Percentiles rank a stretch among this genome's conserved stretches.
phyloP scores from a whole-genome alignment of 1,140 invertebrate species.

The Archegozetes longisetosus region DNA sequence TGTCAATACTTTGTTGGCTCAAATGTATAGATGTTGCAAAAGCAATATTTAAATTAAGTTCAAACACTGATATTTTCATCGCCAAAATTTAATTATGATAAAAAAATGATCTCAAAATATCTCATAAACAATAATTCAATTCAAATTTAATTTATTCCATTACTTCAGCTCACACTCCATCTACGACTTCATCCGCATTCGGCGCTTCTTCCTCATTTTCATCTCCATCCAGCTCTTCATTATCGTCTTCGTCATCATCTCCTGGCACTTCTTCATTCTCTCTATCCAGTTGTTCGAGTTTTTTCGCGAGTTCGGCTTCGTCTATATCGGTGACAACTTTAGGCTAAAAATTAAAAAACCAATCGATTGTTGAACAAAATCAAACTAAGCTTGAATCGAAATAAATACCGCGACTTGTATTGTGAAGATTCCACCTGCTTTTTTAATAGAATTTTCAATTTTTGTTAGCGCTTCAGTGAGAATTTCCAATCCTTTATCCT shows the following conservation, averaged over 20 bases:
- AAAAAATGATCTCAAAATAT: too few relatives aligned
- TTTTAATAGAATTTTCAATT: slow-evolving; percentile 66
- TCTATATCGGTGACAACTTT: slow-evolving; percentile 96
- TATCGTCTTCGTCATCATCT: slow-evolving; percentile 49
- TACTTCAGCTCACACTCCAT: too few relatives aligned
- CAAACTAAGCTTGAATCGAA: slow-evolving; percentile 2
- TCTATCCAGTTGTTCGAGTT: slow-evolving; percentile 80
- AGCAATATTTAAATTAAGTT: too few relatives aligned
- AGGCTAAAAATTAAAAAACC: slow-evolving; percentile 42
- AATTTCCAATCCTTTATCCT: slow-evolving; percentile 73
- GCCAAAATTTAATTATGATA: too few relatives aligned
- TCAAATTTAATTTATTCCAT: too few relatives aligned
- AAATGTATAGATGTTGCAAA: too few relatives aligned
- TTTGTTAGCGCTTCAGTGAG: slow-evolving; percentile 73
- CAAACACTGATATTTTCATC: too few relatives aligned
- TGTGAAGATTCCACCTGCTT: slow-evolving; percentile 77
- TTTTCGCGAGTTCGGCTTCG: slow-evolving; percentile 79
- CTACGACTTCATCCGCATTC: too few relatives aligned
- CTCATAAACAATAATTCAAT: too few relatives aligned
- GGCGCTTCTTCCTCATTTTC: too few relatives aligned
- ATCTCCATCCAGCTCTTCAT: slow-evolving; percentile 27
- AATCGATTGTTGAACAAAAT: slow-evolving; percentile 18
- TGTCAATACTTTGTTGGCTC: too few relatives aligned
- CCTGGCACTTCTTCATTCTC: slow-evolving; percentile 81
- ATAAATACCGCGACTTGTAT: slow-evolving; percentile 72